phyloP scores from a whole-genome alignment of 2,797 vertebrate species.

The Siniperca scherzeri region DNA sequence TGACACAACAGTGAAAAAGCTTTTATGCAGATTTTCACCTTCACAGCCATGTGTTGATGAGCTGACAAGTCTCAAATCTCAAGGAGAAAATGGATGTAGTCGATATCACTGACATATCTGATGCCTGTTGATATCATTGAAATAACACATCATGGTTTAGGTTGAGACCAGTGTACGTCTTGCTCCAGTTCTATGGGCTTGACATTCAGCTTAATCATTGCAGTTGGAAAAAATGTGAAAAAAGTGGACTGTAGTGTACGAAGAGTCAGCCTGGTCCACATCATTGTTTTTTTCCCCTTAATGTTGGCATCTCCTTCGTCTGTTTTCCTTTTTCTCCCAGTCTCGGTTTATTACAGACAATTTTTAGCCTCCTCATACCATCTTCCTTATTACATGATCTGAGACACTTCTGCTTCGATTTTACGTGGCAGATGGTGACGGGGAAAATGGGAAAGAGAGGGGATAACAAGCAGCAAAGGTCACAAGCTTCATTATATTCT shows the following conservation, averaged over 20 bases:
- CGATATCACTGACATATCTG: not conserved
- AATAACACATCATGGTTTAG: not conserved
- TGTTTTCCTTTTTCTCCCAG: not conserved
- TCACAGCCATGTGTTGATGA: slow-evolving; percentile 28
- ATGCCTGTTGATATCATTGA: not conserved
- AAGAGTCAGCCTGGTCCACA: not conserved
- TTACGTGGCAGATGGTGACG: not conserved
- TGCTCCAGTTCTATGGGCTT: not conserved
- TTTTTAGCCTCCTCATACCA: not conserved
- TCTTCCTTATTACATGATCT: not conserved
- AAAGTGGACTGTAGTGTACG: too few relatives aligned
- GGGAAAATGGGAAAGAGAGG: not conserved
- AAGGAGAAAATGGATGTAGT: not conserved
- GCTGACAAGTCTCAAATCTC: slow-evolving; percentile 33
- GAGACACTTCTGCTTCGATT: not conserved
- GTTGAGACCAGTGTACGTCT: not conserved
- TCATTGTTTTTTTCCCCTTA: not conserved
- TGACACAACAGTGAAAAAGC: slow-evolving; percentile 27
- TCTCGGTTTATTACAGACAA: slow-evolving; percentile 1
- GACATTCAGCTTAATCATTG: not conserved
- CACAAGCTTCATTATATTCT: not conserved
- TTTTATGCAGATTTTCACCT: slow-evolving; percentile 34
- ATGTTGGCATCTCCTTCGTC: not conserved
- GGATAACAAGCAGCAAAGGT: slow-evolving; percentile 3
- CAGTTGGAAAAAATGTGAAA: not conserved